Percentiles rank a stretch among this genome's conserved stretches.
Evolutionary conservation across 1,140 invertebrate genomes (phyloP).

Genomic region (Hylaeus anthracinus): DNA sequence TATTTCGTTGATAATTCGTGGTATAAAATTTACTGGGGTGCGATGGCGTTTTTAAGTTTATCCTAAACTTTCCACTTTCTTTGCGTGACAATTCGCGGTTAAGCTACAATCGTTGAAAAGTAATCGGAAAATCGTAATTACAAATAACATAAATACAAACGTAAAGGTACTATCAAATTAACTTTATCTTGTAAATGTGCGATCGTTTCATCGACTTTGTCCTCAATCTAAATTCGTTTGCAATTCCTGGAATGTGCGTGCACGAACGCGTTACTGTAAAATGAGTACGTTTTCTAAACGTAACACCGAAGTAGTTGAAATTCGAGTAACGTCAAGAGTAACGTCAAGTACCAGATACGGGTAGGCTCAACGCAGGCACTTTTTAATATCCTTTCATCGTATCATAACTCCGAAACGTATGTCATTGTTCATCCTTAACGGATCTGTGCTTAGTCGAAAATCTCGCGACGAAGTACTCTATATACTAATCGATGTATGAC

Average conservation of each 20-base stretch:
- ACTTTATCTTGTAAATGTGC: conserved; percentile 17
- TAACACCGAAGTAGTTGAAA: background rate
- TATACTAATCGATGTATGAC: too few relatives aligned
- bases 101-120: background rate
- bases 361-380: conserved; percentile 29
- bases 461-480: background rate
- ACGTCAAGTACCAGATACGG: background rate
- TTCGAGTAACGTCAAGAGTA: background rate
- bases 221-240: conserved; percentile 1
- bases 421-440: too few relatives aligned
- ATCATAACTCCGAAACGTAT: background rate
- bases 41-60: background rate
- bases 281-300: conserved; percentile 7
- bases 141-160: background rate
- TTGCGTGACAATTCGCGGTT: background rate
- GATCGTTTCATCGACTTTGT: conserved; percentile 17
- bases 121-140: background rate
- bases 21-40: background rate
- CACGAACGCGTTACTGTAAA: conserved; percentile 14
- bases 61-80: background rate
- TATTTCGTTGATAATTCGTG: background rate
- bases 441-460: background rate
- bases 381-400: background rate
- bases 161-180: conserved; percentile 19
- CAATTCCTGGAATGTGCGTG: conserved; percentile 37